Evolutionary conservation across 2,113 vertebrate genomes (phyloP), one percentile per base, ranked within the genome.

Genomic region (Andinoacara biseriatus): DNA sequence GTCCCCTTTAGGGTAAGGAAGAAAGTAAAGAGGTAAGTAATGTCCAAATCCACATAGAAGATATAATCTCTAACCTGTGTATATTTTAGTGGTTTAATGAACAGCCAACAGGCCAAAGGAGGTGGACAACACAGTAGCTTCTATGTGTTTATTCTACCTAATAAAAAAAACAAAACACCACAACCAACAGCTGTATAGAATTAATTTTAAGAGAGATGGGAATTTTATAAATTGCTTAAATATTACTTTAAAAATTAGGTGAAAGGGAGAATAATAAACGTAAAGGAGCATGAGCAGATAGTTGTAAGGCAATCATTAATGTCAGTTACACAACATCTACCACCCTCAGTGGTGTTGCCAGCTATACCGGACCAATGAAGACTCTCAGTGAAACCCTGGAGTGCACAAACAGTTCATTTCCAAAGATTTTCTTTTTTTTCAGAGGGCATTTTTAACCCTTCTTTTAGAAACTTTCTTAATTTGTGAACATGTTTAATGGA

Each of bases 401-500:
- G 24, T 49, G 40, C 40, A 49, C 2, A 49, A 13, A 46, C 18
- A 46, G 14, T 49, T 69, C 17, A 69, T 69, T 49, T 46, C 22
- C 40, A 69, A 69, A 69, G 22, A 69, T 69, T 49, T 20, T 69
- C 9, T 49, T 49, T 69, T 49, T 69, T 69, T 69, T 29, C 49
- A 67, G 24, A 29, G 24, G 65, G 18, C 17, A 17, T 49, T 49
- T 40, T 49, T 52, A 7, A 18, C 2, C 15, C 52, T 54, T 54
- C 52, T 69, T 49, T 69, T 15, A 49, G 40, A 69, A 69, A 69
- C 40, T 67, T 67, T 67, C 63, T 69, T 69, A 52, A 52, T 52
- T 69, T 52, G 24, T 69, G 5, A 31, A 69, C 7, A 56, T n/a
- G 65, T 31, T 31, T 69, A 69, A 49, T 52, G 20, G 0, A 5